Conservation (phyloP, 1,140 invertebrate species). For the Leptopilina clavipes region DNA sequence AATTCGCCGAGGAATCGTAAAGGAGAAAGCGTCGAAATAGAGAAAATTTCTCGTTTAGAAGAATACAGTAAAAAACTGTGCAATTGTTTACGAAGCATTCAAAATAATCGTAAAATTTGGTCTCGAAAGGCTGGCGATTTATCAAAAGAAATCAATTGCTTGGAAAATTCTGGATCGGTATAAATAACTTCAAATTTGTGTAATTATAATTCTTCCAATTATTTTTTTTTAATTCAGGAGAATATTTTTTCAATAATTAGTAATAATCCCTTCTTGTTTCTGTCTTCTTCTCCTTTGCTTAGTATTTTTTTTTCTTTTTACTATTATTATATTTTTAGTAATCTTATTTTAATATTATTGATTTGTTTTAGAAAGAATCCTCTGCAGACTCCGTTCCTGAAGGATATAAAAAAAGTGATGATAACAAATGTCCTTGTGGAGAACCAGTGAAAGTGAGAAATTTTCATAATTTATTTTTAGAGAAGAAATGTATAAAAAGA, state of each 20-base stretch:
- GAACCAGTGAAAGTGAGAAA: slow-evolving; percentile 15
- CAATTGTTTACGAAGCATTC: slow-evolving; percentile 36
- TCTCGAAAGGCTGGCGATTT: slow-evolving; percentile 12
- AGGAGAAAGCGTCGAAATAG: slow-evolving; percentile 23
- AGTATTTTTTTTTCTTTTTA: too few species aligned
- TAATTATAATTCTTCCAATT: neutral
- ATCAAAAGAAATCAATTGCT: slow-evolving; percentile 25
- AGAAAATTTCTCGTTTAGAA: slow-evolving; percentile 38
- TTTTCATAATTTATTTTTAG: too few species aligned
- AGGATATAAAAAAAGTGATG: neutral
- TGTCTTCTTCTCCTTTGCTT: too few species aligned
- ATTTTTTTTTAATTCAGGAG: neutral
- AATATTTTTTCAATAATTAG: neutral
- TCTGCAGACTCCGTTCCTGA: neutral
- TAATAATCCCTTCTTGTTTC: too few species aligned
- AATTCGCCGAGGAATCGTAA: neutral
- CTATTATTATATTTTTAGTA: too few species aligned
- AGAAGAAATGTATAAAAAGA: too few species aligned
- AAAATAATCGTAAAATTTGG: slow-evolving; percentile 36
- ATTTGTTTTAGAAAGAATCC: neutral
- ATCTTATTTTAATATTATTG: too few species aligned
- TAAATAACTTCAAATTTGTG: neutral
- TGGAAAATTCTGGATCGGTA: slow-evolving; percentile 10
- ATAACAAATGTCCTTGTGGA: slow-evolving; percentile 22
- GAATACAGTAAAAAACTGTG: slow-evolving; percentile 36